These are phyloP conservation scores for Macropodus opercularis DNA, from an alignment of 2,797 vertebrate genomes.

Conservation along the genomic window DNA sequence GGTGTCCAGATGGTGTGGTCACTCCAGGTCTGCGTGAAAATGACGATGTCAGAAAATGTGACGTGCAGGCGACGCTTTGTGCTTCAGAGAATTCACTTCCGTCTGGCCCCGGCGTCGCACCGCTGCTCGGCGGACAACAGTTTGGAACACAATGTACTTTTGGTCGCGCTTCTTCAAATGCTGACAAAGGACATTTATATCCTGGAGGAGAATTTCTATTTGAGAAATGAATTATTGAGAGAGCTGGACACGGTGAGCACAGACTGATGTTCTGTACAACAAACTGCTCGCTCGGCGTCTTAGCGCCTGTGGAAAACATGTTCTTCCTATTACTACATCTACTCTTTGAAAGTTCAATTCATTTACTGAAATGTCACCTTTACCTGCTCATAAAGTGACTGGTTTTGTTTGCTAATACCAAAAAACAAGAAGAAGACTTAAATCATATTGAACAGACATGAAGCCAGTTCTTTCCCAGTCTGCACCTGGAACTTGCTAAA, in stretches of 20 bases:
- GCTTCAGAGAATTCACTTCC: not conserved
- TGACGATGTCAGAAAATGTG: conserved; percentile 17
- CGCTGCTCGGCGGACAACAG: not conserved
- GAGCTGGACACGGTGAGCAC: not conserved
- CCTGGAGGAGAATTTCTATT: not conserved
- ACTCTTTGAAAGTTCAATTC: no score
- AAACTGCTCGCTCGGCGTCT: not conserved
- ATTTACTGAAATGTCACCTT: not conserved
- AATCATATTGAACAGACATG: not conserved
- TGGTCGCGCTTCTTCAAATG: not conserved
- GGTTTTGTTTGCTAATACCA: not conserved
- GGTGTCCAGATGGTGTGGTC: conserved; percentile 49
- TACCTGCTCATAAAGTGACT: not conserved
- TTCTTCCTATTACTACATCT: not conserved
- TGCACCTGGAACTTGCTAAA: no score
- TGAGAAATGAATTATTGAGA: conserved; percentile 1
- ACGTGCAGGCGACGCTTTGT: not conserved
- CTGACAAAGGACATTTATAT: not conserved
- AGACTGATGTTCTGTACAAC: not conserved
- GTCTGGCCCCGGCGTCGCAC: not conserved
- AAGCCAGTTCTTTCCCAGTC: no score
- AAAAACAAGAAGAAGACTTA: not conserved
- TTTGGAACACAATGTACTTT: conserved; percentile 4
- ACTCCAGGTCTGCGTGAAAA: conserved; percentile 28
- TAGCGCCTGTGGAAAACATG: no score